Conservation (phyloP, 2,888 invertebrate genomes). For the Proisotoma minuta region DNA sequence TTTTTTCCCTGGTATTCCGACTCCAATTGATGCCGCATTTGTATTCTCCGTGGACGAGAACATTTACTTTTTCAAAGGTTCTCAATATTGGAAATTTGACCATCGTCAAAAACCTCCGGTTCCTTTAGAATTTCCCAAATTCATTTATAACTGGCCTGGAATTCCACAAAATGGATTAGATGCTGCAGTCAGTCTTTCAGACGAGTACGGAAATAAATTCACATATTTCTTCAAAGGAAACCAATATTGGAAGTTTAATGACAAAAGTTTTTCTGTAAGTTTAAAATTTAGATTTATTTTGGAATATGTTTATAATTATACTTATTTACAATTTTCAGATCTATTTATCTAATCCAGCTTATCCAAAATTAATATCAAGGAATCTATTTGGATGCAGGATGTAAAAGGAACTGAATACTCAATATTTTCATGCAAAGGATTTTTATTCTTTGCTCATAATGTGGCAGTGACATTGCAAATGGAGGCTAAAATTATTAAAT, state of each 20-base stretch:
- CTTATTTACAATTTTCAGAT: slow-evolving; percentile 10
- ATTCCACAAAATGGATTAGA: slow-evolving; percentile 80
- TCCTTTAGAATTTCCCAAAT: slow-evolving; percentile 60
- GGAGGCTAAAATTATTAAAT: too few species aligned
- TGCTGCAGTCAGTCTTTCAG: slow-evolving; percentile 58
- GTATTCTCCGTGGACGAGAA: slow-evolving; percentile 3
- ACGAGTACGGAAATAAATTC: not conserved
- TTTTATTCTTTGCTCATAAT: too few species aligned
- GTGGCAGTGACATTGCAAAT: too few species aligned
- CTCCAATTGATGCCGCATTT: slow-evolving; percentile 3
- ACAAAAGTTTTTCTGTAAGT: slow-evolving; percentile 20
- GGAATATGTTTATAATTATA: not conserved
- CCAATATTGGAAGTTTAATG: slow-evolving; percentile 29
- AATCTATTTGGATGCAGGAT: slow-evolving; percentile 9
- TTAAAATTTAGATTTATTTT: too few species aligned
- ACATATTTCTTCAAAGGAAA: slow-evolving; percentile 23
- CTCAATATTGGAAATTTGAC: slow-evolving; percentile 27
- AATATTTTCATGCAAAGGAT: too few species aligned
- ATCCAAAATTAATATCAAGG: slow-evolving; percentile 11
- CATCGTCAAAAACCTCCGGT: not conserved
- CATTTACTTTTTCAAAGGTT: slow-evolving; percentile 21
- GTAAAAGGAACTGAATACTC: too few species aligned
- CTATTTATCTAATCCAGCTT: slow-evolving; percentile 22
- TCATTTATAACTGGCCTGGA: slow-evolving; percentile 86
- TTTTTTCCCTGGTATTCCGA: slow-evolving; percentile 6